Evolutionary conservation across 2,797 vertebrate genomes (phyloP).

Genomic region (Diceros bicornis): DNA sequence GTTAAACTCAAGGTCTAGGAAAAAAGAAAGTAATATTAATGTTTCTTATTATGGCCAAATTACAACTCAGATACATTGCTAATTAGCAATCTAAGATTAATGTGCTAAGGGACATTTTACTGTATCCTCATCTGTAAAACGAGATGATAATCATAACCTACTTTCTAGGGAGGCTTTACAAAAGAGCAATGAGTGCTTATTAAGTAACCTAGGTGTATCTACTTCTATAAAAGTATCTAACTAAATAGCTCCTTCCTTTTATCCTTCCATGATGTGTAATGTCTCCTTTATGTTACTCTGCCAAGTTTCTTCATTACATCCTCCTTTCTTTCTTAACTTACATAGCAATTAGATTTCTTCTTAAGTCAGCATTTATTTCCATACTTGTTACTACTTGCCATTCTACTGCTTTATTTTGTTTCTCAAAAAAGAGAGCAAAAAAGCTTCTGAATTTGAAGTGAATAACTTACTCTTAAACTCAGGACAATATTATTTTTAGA

Average conservation of each 20-base stretch:
- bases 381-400: not conserved
- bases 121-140: constrained; percentile 29
- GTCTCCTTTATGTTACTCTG: not conserved
- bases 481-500: not conserved
- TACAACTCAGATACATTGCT: not conserved
- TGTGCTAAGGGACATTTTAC: not conserved
- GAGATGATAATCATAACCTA: not conserved
- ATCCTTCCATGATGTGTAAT: not conserved
- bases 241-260: not conserved
- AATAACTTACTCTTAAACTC: constrained; percentile 60
- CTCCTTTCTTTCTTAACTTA: not conserved
- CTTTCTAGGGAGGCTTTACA: not conserved
- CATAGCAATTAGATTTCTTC: not conserved
- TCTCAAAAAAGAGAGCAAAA: not conserved
- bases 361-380: constrained; percentile 46
- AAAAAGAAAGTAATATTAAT: not conserved
- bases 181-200: not conserved
- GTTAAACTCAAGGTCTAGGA: not conserved
- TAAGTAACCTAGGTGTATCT: not conserved
- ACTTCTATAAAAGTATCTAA: not conserved
- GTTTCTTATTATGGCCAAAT: not conserved
- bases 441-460: constrained; percentile 47
- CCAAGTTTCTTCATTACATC: not conserved
- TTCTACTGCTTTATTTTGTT: constrained; percentile 25
- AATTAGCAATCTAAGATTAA: not conserved